Conservation (phyloP, 2,113 vertebrate species). For the Aix galericulata region DNA sequence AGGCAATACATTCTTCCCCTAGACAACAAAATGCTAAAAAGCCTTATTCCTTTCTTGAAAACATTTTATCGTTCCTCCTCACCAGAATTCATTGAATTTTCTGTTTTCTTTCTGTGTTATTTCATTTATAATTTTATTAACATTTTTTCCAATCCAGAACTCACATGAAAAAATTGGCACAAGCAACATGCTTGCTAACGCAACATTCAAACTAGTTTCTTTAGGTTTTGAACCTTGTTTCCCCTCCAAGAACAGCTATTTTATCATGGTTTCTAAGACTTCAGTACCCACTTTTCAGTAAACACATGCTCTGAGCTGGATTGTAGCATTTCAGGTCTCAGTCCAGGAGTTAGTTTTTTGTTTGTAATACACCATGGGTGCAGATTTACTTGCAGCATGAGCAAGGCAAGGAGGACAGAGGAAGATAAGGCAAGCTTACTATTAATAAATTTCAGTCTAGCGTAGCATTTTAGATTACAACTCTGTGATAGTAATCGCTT, state of each 20-base stretch:
- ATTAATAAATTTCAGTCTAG: constrained; percentile 41
- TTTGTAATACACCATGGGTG: neutral
- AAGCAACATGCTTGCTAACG: neutral
- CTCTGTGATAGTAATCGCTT: constrained; percentile 28
- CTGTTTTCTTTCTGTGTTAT: neutral
- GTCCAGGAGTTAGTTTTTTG: neutral
- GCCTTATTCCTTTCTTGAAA: neutral
- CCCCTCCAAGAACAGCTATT: neutral
- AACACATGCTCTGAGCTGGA: neutral
- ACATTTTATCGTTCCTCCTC: neutral
- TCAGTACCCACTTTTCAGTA: neutral
- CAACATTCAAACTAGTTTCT: neutral
- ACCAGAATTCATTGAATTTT: neutral
- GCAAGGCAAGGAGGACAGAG: neutral
- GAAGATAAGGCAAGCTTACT: constrained; percentile 17
- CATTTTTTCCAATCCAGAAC: neutral
- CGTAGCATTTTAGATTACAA: constrained; percentile 34
- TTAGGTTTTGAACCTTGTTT: neutral
- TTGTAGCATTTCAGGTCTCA: neutral
- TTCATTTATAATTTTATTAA: constrained; percentile 6
- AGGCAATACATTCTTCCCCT: neutral
- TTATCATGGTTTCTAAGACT: neutral
- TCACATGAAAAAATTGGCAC: neutral
- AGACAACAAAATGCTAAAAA: neutral
- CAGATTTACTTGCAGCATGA: neutral